Percentiles rank a stretch among this genome's conserved stretches.
These are phyloP conservation scores for Melanotus villosus DNA, from an alignment of 2,888 invertebrate genomes.

Conservation along the genomic window DNA sequence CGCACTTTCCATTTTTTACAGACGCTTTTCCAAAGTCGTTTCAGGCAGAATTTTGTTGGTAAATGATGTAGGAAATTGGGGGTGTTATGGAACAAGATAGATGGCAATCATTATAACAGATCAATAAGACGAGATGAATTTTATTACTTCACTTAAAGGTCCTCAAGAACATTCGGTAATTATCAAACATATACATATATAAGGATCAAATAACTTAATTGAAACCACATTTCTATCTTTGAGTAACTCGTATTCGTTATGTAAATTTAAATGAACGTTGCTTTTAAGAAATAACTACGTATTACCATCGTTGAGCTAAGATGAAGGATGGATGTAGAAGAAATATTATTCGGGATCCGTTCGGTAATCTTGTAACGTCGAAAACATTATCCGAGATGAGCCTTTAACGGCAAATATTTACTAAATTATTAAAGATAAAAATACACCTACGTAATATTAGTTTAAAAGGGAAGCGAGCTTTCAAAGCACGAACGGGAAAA, in stretches of 20 bases:
- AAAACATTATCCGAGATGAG: neutral
- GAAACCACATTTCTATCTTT: too few species aligned
- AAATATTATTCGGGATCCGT: neutral
- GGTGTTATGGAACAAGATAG: too few species aligned
- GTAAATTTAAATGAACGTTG: too few species aligned
- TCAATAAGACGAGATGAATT: too few species aligned
- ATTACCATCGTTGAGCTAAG: too few species aligned
- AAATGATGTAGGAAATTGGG: constrained; percentile 5
- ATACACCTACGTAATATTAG: constrained; percentile 11
- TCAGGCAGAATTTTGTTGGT: neutral
- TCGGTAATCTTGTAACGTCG: neutral
- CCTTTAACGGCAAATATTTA: constrained; percentile 8
- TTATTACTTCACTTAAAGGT: too few species aligned
- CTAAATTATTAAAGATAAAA: neutral
- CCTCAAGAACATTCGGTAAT: too few species aligned
- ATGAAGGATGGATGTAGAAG: neutral
- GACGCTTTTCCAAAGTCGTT: neutral
- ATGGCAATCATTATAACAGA: too few species aligned
- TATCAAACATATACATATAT: too few species aligned
- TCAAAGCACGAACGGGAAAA: constrained; percentile 11
- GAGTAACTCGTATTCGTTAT: too few species aligned
- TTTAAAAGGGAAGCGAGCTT: constrained; percentile 17
- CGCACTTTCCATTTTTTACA: neutral
- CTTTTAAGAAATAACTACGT: too few species aligned
- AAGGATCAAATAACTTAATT: too few species aligned